These are phyloP conservation scores for Phrynocephalus guinanensis DNA, from an alignment of 2,797 vertebrate genomes.

Conservation along the genomic window DNA sequence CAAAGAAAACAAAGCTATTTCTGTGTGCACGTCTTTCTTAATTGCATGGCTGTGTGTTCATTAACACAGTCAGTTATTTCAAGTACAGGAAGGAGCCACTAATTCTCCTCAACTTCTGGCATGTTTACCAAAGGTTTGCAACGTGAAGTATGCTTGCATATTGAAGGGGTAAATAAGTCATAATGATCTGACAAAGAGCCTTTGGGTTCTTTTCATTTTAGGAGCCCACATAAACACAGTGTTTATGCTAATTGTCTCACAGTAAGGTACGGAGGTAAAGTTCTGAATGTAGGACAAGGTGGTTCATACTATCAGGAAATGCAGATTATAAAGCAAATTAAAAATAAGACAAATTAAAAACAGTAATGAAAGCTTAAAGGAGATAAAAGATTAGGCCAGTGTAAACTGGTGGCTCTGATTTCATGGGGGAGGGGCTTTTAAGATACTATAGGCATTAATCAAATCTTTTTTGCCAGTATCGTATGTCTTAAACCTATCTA, in stretches of 20 bases:
- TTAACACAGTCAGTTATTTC: neutral
- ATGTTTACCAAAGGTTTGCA: conserved; percentile 6
- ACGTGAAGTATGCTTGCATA: neutral
- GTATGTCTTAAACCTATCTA: too few species aligned
- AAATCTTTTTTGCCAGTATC: too few species aligned
- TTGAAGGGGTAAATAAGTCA: neutral
- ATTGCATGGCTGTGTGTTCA: conserved; percentile 8
- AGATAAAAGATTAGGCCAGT: neutral
- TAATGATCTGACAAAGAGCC: neutral
- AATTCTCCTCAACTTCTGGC: neutral
- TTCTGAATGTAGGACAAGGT: neutral
- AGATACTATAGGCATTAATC: neutral
- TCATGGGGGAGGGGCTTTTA: neutral
- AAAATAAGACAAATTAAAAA: neutral
- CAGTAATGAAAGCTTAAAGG: neutral
- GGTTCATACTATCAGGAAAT: neutral
- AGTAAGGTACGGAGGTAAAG: neutral
- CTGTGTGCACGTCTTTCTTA: neutral
- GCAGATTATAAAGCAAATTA: neutral
- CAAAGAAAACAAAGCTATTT: neutral
- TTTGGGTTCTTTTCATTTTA: neutral
- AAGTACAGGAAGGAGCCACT: neutral
- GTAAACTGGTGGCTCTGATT: too few species aligned
- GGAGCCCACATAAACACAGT: neutral
- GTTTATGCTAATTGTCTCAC: neutral